Evolutionary conservation across 2,888 invertebrate genomes (phyloP).

Genomic region (Trilocha varians): DNA sequence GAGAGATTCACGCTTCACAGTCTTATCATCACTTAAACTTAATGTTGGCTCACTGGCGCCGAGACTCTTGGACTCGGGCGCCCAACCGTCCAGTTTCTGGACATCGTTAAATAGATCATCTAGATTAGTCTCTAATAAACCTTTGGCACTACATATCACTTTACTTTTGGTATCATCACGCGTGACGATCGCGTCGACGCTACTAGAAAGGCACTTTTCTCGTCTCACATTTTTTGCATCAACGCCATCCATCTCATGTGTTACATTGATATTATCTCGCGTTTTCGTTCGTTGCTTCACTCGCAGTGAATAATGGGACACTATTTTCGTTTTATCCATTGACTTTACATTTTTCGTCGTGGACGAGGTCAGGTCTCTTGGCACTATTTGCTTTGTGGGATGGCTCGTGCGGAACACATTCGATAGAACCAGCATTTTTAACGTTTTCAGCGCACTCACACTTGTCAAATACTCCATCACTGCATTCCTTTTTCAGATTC

Average conservation of each 20-base stretch:
- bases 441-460: conserved; percentile 56
- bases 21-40: conserved; percentile 39
- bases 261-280: conserved; percentile 38
- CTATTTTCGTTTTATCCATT: conserved; percentile 30
- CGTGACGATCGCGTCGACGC: conserved; percentile 54
- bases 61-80: conserved; percentile 48
- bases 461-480: conserved; percentile 69
- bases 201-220: conserved; percentile 54
- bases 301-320: conserved; percentile 46
- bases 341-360: conserved; percentile 26
- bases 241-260: conserved; percentile 29
- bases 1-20: conserved; percentile 49
- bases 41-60: conserved; percentile 63
- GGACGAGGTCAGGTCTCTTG: conserved; percentile 33
- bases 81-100: conserved; percentile 44
- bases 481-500: conserved; percentile 58
- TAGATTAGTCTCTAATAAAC: conserved; percentile 70
- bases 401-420: conserved; percentile 62
- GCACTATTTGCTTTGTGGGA: conserved; percentile 45
- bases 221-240: conserved; percentile 33
- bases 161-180: conserved; percentile 54
- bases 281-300: conserved; percentile 55
- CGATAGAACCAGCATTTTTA: conserved; percentile 68
- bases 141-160: conserved; percentile 72
- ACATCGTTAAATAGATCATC: conserved; percentile 62